These are phyloP conservation scores for Noctua comes DNA, from an alignment of 2,888 invertebrate genomes.

Conservation along the genomic window DNA sequence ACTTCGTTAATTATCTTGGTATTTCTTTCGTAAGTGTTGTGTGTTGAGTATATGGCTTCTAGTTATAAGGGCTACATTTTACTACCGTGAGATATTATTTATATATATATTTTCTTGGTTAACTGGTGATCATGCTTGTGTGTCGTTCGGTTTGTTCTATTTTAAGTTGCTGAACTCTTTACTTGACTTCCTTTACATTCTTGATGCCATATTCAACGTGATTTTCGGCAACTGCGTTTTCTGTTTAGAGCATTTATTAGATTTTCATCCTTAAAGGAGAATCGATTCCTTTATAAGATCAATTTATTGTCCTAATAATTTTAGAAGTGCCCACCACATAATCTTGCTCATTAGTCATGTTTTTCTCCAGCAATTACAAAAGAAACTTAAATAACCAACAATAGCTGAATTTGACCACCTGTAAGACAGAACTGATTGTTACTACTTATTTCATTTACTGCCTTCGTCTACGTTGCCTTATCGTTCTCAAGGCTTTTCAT, in stretches of 20 bases:
- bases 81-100: neutral
- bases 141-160: neutral
- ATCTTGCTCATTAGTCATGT: neutral
- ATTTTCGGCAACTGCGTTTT: neutral
- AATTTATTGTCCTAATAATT: neutral
- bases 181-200: neutral
- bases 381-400: neutral
- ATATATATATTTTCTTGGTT: neutral
- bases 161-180: neutral
- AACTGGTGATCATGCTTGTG: neutral
- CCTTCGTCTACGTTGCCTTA: constrained; percentile 44
- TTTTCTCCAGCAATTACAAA: constrained; percentile 6
- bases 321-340: neutral
- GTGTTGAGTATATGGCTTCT: neutral
- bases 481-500: constrained; percentile 59
- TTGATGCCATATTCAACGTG: neutral
- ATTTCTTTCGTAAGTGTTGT: constrained; percentile 11
- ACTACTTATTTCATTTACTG: constrained; percentile 1
- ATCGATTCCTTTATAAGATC: neutral
- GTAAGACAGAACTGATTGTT: constrained; percentile 47
- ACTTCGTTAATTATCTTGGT: constrained; percentile 29
- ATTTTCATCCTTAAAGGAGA: neutral
- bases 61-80: constrained; percentile 10
- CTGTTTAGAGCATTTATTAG: neutral
- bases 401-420: constrained; percentile 45